Percentiles rank a stretch among this genome's conserved stretches.
These are phyloP conservation scores for Uromys caudimaculatus DNA, from an alignment of 2,797 vertebrate genomes.

Conservation along the genomic window DNA sequence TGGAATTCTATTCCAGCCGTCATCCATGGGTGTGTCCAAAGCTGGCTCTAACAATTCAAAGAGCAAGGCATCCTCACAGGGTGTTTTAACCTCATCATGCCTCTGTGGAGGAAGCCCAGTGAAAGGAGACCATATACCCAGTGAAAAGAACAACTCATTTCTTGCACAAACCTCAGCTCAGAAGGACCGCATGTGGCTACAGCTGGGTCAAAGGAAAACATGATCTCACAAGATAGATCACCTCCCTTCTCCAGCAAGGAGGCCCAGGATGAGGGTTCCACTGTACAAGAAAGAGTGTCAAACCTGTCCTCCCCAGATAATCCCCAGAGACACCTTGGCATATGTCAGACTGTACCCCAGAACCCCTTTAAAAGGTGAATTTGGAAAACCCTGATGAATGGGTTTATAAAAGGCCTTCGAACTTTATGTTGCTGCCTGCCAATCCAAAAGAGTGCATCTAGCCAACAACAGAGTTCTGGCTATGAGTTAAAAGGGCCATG, in stretches of 20 bases:
- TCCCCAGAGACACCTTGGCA: neutral
- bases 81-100: neutral
- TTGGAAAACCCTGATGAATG: neutral
- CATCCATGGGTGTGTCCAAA: neutral
- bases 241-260: neutral
- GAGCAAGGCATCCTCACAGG: neutral
- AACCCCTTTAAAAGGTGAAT: neutral
- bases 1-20: neutral
- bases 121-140: neutral
- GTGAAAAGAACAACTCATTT: neutral
- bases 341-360: neutral
- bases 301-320: too few relatives aligned
- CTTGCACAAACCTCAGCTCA: neutral
- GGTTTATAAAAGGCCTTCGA: neutral
- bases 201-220: neutral
- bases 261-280: neutral
- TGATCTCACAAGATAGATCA: too few relatives aligned
- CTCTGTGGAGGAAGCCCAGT: neutral
- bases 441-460: too few relatives aligned
- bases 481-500: too few relatives aligned
- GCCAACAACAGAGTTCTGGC: neutral
- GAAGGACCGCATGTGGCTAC: neutral
- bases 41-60: neutral
- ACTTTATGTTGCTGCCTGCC: neutral
- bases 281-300: neutral